Percentiles rank a stretch among this genome's conserved stretches.
phyloP scores from a whole-genome alignment of 2,113 vertebrate species.

The Tragelaphus strepsiceros region DNA sequence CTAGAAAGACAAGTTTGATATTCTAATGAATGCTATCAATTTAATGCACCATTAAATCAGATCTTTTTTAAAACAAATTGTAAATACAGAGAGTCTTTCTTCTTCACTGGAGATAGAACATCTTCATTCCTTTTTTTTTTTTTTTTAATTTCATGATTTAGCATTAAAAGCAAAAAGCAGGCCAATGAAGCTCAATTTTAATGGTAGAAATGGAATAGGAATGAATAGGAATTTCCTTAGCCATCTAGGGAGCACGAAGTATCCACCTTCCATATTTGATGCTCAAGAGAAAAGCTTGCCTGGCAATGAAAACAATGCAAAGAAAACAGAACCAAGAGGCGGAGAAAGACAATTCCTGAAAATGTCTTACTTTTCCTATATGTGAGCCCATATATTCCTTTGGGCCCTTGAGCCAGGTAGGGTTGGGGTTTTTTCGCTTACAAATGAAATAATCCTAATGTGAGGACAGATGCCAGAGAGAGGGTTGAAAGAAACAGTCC shows the following conservation, averaged over 20 bases:
- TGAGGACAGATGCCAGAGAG: not conserved
- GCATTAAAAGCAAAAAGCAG: not conserved
- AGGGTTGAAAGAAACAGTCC: not conserved
- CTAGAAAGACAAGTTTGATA: not conserved
- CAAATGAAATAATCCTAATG: not conserved
- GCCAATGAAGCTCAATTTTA: not conserved
- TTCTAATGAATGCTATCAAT: conserved; percentile 31
- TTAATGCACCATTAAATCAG: not conserved
- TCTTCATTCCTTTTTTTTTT: not conserved
- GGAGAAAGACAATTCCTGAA: not conserved
- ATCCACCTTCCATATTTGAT: not conserved
- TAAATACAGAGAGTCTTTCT: not conserved
- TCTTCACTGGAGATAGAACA: not conserved
- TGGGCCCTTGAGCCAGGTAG: not conserved
- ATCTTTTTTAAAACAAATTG: not conserved
- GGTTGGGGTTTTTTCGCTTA: not conserved
- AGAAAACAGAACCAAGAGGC: not conserved
- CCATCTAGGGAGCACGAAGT: not conserved
- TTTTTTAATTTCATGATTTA: not conserved
- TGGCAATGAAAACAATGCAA: not conserved
- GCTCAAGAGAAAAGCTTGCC: not conserved
- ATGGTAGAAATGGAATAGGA: not conserved
- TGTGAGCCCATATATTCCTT: not conserved
- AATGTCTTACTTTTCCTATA: not conserved
- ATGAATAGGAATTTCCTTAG: not conserved